phyloP scores from a whole-genome alignment of 2,888 invertebrate genomes.

The Teinopalpus imperialis region DNA sequence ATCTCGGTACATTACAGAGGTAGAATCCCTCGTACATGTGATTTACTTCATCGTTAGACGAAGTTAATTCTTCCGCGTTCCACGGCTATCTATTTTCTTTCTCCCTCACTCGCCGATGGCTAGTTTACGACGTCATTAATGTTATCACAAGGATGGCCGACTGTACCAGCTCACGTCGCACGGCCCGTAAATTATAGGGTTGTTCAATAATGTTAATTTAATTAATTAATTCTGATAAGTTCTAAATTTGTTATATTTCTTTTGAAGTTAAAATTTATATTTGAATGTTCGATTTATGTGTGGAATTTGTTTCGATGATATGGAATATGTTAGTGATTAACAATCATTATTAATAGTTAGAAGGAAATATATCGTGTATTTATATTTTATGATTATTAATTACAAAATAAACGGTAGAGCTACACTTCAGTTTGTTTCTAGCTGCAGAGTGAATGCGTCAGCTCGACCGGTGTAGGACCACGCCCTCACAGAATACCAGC shows the following conservation, averaged over 20 bases:
- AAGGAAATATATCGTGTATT: too few relatives aligned
- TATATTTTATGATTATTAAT: too few relatives aligned
- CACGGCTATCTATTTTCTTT: constrained; percentile 52
- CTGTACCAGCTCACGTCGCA: constrained; percentile 45
- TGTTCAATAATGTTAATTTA: constrained; percentile 19
- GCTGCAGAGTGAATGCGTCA: too few relatives aligned
- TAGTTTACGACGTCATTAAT: constrained; percentile 76
- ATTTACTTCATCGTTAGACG: constrained; percentile 72
- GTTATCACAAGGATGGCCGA: constrained; percentile 56
- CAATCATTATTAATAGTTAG: too few relatives aligned
- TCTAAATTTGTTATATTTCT: neutral
- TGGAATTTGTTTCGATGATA: neutral
- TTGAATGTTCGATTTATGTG: neutral
- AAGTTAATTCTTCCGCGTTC: constrained; percentile 77
- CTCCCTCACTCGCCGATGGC: constrained; percentile 54
- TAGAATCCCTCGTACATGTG: constrained; percentile 52
- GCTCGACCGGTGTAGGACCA: too few relatives aligned
- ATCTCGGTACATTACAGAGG: constrained; percentile 54
- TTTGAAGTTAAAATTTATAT: neutral
- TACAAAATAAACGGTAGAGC: too few relatives aligned
- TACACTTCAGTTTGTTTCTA: too few relatives aligned
- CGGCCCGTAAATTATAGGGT: constrained; percentile 36
- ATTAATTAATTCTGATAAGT: neutral
- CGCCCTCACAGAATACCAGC: too few relatives aligned
- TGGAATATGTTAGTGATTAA: too few relatives aligned